Evolutionary conservation across 2,113 vertebrate genomes (phyloP).

Genomic region (Bucco capensis): DNA sequence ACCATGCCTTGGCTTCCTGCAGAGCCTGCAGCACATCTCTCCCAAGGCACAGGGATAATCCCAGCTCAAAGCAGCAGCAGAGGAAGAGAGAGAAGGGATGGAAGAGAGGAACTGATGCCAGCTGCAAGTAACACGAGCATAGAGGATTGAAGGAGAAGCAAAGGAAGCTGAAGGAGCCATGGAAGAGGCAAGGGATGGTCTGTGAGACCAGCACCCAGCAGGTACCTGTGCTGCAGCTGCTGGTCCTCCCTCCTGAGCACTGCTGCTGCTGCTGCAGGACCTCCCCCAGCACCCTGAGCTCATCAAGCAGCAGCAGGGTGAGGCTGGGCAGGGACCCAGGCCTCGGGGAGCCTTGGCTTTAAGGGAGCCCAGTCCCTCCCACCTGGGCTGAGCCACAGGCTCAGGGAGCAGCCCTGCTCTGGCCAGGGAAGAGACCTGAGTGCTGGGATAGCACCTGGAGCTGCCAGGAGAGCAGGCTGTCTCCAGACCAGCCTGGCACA

Average conservation of each 20-base stretch:
- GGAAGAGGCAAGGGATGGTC: background rate
- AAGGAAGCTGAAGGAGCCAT: background rate
- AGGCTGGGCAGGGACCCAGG: background rate
- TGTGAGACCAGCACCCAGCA: background rate
- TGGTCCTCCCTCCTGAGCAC: background rate
- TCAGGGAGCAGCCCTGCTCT: background rate
- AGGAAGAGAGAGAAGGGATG: background rate
- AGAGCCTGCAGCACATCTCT: background rate
- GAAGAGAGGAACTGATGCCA: background rate
- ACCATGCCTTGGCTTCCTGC: background rate
- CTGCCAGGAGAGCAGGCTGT: background rate
- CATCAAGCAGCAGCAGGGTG: background rate
- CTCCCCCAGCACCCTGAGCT: background rate
- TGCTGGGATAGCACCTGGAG: rapidly evolving
- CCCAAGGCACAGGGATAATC: background rate
- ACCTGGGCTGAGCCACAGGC: constrained; percentile 37
- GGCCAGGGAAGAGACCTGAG: background rate
- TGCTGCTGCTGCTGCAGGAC: background rate
- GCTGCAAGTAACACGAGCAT: rapidly evolving
- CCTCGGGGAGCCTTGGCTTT: background rate
- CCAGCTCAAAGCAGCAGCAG: background rate
- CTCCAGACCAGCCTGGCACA: rapidly evolving
- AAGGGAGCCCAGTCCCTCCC: constrained; percentile 49
- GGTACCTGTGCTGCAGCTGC: constrained; percentile 25
- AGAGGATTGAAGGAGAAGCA: background rate